Conservation (phyloP, 2,888 invertebrate genomes). For the Seira ritae region DNA sequence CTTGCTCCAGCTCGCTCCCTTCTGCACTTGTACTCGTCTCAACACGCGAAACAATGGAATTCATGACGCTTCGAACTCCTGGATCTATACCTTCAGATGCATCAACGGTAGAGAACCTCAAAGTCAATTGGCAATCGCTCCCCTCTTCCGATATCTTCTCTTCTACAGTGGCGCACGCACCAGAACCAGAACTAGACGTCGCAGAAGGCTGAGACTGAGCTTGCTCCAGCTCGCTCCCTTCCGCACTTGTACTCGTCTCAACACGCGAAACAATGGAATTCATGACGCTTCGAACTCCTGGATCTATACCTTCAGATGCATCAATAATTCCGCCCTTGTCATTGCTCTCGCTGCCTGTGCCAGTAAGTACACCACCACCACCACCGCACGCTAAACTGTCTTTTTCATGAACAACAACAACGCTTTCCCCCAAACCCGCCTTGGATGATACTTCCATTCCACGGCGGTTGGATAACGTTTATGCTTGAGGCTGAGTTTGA, state of each 20-base stretch:
- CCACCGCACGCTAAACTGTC: too few relatives aligned
- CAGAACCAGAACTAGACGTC: neutral
- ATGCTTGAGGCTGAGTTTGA: too few relatives aligned
- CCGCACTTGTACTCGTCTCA: slow-evolving; percentile 18
- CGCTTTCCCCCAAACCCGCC: neutral
- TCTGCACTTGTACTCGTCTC: slow-evolving; percentile 19
- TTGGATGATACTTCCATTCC: neutral
- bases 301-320: slow-evolving; percentile 14
- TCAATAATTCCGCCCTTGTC: neutral
- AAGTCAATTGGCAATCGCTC: slow-evolving; percentile 45
- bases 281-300: slow-evolving; percentile 50
- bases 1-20: too few relatives aligned
- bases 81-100: slow-evolving; percentile 2
- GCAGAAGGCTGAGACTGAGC: too few relatives aligned
- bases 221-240: neutral
- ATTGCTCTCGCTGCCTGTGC: neutral
- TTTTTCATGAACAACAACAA: neutral
- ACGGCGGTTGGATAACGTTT: neutral
- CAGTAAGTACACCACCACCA: too few relatives aligned
- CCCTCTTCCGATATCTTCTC: slow-evolving; percentile 45
- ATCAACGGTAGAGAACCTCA: slow-evolving; percentile 42
- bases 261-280: slow-evolving; percentile 49
- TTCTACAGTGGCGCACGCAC: slow-evolving; percentile 23
- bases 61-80: slow-evolving; percentile 52
- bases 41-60: slow-evolving; percentile 47